phyloP scores from a whole-genome alignment of 2,113 vertebrate genomes.

The Crocuta crocuta region DNA sequence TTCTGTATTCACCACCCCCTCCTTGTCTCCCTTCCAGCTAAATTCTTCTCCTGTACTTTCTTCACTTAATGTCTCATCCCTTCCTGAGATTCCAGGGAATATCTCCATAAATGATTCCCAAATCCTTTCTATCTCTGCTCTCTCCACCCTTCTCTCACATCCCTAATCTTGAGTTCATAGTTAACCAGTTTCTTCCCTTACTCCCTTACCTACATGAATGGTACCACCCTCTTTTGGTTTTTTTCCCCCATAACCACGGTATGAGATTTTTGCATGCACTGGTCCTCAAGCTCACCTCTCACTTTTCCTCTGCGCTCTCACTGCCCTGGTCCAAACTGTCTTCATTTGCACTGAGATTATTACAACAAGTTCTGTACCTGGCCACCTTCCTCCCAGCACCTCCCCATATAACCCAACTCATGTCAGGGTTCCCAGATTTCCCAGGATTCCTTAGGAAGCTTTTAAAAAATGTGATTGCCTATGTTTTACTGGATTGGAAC shows the following conservation, averaged over 20 bases:
- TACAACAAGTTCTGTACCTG: not conserved
- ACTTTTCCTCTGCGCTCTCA: not conserved
- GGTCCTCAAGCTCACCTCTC: no score
- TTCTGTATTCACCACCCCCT: no score
- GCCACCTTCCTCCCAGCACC: not conserved
- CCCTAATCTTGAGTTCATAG: not conserved
- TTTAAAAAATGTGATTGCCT: not conserved
- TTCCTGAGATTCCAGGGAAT: not conserved
- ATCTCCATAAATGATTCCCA: not conserved
- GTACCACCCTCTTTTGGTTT: not conserved
- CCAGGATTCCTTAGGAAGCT: not conserved
- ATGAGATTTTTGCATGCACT: not conserved
- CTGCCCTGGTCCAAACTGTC: not conserved
- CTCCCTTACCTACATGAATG: not conserved
- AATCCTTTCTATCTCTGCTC: not conserved
- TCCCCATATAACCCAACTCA: not conserved
- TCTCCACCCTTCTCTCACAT: not conserved
- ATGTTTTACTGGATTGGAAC: not conserved
- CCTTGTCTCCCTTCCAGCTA: not conserved
- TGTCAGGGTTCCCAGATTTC: not conserved
- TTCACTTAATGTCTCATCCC: not conserved
- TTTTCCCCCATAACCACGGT: not conserved
- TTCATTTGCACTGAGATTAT: not conserved
- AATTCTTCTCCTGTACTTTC: not conserved
- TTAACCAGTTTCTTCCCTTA: not conserved